A percentile compares a stretch with the other conserved stretches of the same genome.
phyloP scores from a whole-genome alignment of 2,113 vertebrate genomes.

The Thunnus thynnus region DNA sequence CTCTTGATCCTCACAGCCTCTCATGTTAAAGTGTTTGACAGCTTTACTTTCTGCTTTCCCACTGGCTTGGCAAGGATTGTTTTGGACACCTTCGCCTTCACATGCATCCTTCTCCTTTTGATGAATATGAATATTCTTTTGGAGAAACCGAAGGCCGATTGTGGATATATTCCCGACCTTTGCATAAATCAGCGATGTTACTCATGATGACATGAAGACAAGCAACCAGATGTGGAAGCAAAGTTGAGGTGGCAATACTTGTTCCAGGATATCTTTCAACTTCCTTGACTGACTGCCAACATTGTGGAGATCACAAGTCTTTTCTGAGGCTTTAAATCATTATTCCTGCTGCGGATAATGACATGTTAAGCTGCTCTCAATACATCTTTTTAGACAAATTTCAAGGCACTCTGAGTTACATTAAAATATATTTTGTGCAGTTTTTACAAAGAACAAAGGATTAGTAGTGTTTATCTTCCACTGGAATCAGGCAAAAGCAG shows the following conservation, averaged over 20 bases:
- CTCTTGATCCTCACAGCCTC: conserved; percentile 31
- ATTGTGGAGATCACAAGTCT: conserved; percentile 41
- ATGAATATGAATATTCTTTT: conserved; percentile 53
- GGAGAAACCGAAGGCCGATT: conserved; percentile 42
- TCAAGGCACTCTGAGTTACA: not conserved
- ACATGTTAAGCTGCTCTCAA: conserved; percentile 24
- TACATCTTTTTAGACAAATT: conserved; percentile 46
- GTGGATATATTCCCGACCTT: conserved; percentile 55
- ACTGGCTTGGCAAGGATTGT: conserved; percentile 21
- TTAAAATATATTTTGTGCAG: conserved; percentile 24
- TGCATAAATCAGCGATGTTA: conserved; percentile 59
- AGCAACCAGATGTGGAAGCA: conserved; percentile 65
- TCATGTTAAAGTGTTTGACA: conserved; percentile 40
- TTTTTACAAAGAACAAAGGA: conserved; percentile 6
- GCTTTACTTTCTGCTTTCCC: conserved; percentile 26
- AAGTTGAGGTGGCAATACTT: conserved; percentile 38
- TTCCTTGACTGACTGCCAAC: conserved; percentile 56
- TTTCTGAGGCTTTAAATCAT: conserved; percentile 51
- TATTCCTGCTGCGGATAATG: conserved; percentile 38
- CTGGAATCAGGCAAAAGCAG: not conserved
- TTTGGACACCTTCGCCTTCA: conserved; percentile 39
- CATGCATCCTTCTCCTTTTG: conserved; percentile 30
- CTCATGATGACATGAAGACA: conserved; percentile 59
- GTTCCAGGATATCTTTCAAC: conserved; percentile 66
- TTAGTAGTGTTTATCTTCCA: conserved; percentile 21